Evolutionary conservation across 1,140 invertebrate species (phyloP), one percentile per base, ranked within the genome.

Genomic region (Macrobrachium nipponense): DNA sequence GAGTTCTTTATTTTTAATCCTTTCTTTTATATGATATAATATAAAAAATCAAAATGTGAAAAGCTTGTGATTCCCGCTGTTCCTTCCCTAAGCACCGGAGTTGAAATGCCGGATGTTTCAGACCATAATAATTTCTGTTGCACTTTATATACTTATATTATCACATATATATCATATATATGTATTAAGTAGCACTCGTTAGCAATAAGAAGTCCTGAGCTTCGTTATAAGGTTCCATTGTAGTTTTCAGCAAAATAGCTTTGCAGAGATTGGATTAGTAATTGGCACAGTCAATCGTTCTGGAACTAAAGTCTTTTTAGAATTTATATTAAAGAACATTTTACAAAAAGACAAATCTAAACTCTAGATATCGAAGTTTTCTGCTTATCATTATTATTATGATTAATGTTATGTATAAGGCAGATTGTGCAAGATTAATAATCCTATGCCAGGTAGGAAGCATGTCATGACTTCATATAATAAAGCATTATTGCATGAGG

Each of bases 141-240:
- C 84, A 86, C 84, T 86, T 20, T 51, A 79, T 70, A 86, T 86
- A 80, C 76, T 79, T 79, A 58, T 79, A 79, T 73, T 86, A 86
- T 80, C 77, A 60, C 80, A 86, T 80, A 86, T 80, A 73, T 70
- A 85, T 85, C 64, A 73, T 73, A 73, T 27, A 77, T 78, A 78
- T 68, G 68, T 60, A 86, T 86, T 86, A 86, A 59, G 84, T 86
- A 86, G 84, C 84, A 86, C 84, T 86, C 51, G 70, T 80, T 86
- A 86, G 84, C 84, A 86, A 86, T 86, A 86, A 85, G 66, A 68
- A 70, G 70, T 73, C n/a, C 59, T 80, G 84, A 86, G 77, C 84
- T 86, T 86, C 60, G 77, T 86, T 86, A 62, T 64, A 68, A 83
- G 61, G 64, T 58, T 77, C 58, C 43, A 77, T 43, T 20, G 61